Evolutionary conservation across 2,797 vertebrate genomes (phyloP).

Genomic region (Hemitrygon akajei): DNA sequence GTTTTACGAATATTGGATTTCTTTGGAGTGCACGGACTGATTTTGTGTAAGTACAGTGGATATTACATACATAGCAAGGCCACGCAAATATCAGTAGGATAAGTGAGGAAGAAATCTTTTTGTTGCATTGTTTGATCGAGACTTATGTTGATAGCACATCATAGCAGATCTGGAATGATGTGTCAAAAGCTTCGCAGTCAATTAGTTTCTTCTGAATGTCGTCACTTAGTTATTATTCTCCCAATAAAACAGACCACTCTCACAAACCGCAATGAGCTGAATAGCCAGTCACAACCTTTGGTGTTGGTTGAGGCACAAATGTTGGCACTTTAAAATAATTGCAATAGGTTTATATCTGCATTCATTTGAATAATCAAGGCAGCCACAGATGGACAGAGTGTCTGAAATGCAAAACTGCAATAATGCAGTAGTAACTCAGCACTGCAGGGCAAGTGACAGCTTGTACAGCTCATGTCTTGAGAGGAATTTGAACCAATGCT

Average conservation of each 20-base stretch:
- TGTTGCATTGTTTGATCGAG: background rate
- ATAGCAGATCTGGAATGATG: background rate
- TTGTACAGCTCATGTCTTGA: background rate
- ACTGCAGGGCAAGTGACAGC: background rate
- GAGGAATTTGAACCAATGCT: background rate
- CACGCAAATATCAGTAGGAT: background rate
- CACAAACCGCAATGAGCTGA: background rate
- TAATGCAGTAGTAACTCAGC: background rate
- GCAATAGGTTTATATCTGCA: background rate
- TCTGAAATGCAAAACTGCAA: background rate
- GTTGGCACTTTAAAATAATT: background rate
- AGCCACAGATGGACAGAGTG: too few relatives aligned
- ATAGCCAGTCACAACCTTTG: background rate
- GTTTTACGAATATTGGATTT: background rate
- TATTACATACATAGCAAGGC: background rate
- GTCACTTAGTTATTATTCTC: background rate
- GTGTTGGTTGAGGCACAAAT: background rate
- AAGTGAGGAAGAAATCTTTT: background rate
- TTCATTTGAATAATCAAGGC: background rate
- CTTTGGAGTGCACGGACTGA: background rate
- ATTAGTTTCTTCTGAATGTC: background rate
- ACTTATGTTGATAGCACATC: background rate
- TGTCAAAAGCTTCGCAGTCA: background rate
- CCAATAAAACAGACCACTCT: background rate
- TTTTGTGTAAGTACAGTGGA: background rate